A percentile compares a stretch with the other conserved stretches of the same genome.
phyloP scores from a whole-genome alignment of 2,888 invertebrate species.

The Orthosia incerta region DNA sequence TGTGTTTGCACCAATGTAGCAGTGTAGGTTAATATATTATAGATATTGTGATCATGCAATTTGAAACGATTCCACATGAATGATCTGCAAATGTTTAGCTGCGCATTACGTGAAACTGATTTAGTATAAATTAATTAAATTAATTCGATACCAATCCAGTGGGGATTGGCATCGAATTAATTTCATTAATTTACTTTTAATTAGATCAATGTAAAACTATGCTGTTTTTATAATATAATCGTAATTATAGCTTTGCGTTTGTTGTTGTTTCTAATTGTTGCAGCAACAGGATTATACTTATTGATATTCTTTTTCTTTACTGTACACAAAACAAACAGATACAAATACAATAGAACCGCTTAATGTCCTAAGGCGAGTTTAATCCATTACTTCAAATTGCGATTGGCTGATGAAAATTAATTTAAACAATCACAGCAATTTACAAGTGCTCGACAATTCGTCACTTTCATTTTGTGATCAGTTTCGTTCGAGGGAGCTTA shows the following conservation, averaged over 20 bases:
- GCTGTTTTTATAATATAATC: background rate
- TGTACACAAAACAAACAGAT: no score
- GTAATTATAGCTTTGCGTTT: background rate
- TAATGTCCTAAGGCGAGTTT: no score
- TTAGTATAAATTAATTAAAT: constrained; percentile 10
- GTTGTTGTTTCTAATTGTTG: background rate
- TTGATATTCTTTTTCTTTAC: no score
- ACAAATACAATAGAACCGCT: no score
- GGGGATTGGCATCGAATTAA: no score
- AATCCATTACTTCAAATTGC: no score
- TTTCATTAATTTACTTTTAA: no score
- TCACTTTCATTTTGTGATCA: no score
- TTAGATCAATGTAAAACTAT: background rate
- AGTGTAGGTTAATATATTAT: constrained; percentile 27
- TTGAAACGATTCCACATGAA: constrained; percentile 27
- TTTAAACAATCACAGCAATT: no score
- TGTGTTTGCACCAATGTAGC: background rate
- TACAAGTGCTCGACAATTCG: no score
- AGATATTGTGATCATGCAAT: constrained; percentile 30
- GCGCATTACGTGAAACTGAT: background rate
- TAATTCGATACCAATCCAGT: background rate
- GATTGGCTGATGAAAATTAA: no score
- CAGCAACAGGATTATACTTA: background rate
- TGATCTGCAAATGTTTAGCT: background rate
- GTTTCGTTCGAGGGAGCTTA: no score